phyloP scores from a whole-genome alignment of 2,113 vertebrate genomes.

The Suricata suricatta region DNA sequence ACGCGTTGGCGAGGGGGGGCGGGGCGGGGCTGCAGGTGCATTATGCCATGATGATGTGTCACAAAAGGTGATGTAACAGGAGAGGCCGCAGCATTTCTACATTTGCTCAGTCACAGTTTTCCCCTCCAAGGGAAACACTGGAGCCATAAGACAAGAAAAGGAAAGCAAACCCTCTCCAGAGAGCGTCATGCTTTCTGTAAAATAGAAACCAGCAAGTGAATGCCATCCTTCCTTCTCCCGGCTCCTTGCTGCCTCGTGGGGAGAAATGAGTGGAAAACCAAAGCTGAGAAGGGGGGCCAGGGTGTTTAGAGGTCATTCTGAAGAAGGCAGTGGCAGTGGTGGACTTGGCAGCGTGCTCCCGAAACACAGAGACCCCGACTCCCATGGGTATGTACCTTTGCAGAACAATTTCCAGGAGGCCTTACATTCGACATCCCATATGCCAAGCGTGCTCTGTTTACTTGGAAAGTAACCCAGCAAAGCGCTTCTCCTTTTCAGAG shows the following conservation, averaged over 20 bases:
- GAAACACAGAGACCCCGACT: rapidly evolving
- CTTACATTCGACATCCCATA: rapidly evolving
- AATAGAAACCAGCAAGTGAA: no score
- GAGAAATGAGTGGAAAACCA: not conserved
- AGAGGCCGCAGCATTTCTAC: not conserved
- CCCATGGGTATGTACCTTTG: not conserved
- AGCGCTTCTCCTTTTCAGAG: not conserved
- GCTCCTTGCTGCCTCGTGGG: not conserved
- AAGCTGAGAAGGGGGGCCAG: rapidly evolving
- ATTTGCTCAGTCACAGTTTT: not conserved
- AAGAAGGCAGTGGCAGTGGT: not conserved
- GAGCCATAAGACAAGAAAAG: not conserved
- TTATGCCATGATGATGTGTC: constrained; percentile 39
- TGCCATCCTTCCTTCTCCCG: not conserved
- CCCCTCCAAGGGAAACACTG: not conserved
- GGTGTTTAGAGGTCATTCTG: not conserved
- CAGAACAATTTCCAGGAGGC: not conserved
- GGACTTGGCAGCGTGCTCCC: rapidly evolving
- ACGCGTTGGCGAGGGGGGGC: no score
- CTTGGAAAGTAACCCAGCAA: not conserved
- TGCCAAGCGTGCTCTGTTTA: rapidly evolving
- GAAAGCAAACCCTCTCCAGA: rapidly evolving
- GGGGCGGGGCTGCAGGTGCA: rapidly evolving
- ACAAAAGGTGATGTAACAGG: constrained; percentile 37
- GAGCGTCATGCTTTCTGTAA: not conserved